Base-by-base conservation (phyloP, 2,797 vertebrate genomes). In the Pseudomugil gertrudae region DNA sequence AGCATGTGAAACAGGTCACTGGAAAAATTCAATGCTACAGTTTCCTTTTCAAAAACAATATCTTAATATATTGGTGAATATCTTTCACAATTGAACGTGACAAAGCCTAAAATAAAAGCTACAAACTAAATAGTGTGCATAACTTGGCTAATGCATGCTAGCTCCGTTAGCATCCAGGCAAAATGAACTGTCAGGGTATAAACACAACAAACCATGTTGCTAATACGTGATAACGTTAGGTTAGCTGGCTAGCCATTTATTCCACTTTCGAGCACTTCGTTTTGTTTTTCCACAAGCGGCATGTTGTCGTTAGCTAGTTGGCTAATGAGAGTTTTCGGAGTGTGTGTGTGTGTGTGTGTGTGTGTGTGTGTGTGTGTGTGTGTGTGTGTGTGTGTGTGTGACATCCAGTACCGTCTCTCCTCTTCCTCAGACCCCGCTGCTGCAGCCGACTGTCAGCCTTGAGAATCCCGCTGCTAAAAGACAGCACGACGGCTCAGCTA, bases 111-210 rank as follows among this genome's bases (percentile, higher is more conserved):
- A 4, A 56, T 40, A 65, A 23, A 29, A 1, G 23, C n/a, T n/a
- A n/a, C 29, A 55, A 36, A 35, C 17, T 27, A 23, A 74, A 40
- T 48, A 32, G 6, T 57, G 72, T 52, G 64, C 52, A 58, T 3
- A 78, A 79, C 66, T 81, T 63, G 23, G 85, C 84, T 79, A 75
- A 70, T 50, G 70, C 57, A 62, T 63, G 83, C 76, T 81, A 62
- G 74, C 78, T 13, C 9, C 47, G 59, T 75, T 84, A 86, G 80
- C 84, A 3, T 8, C 6, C 45, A 13, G 26, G 52, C 51, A 40
- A 63, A 66, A 72, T 68, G 63, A 69, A 51, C 70, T 72, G 74
- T 63, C 69, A 53, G 14, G 78, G 45, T 23, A 36, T 10, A 72
- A n/a, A 66, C 48, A 66, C 26, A 61, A 67, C 62, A 63, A 67